A percentile compares a stretch with the other conserved stretches of the same genome.
These are phyloP conservation scores for Incurvaria masculella DNA, from an alignment of 2,888 invertebrate species.

Conservation along the genomic window DNA sequence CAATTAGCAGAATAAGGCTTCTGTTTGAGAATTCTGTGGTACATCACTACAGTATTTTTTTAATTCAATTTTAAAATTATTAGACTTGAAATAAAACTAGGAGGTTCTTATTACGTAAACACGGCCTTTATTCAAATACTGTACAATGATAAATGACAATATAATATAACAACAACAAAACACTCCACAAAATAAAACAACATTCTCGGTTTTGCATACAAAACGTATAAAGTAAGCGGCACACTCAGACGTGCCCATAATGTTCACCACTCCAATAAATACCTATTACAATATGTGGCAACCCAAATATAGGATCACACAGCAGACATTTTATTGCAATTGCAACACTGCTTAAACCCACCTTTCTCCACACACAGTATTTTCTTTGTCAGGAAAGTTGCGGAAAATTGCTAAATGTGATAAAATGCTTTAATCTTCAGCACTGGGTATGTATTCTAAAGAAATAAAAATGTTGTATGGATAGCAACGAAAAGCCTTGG, in stretches of 20 bases:
- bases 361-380: no score
- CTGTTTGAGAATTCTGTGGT: no score
- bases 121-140: slow-evolving; percentile 53
- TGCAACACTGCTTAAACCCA: background rate
- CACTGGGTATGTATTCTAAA: no score
- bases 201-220: background rate
- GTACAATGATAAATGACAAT: slow-evolving; percentile 42
- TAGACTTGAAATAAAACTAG: slow-evolving; percentile 6
- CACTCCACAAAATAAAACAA: background rate
- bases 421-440: no score
- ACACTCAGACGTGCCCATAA: background rate
- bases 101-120: slow-evolving; percentile 29
- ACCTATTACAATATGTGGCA: background rate
- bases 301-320: background rate
- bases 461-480: no score
- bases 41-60: no score
- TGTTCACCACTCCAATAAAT: background rate
- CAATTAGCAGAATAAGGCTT: no score
- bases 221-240: background rate
- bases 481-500: no score
- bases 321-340: background rate
- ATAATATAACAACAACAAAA: slow-evolving; percentile 28
- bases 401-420: no score
- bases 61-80: no score
- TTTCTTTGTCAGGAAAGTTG: no score